These are phyloP conservation scores for Chaunax sp. DNA, from an alignment of 2,797 vertebrate genomes.

Conservation along the genomic window DNA sequence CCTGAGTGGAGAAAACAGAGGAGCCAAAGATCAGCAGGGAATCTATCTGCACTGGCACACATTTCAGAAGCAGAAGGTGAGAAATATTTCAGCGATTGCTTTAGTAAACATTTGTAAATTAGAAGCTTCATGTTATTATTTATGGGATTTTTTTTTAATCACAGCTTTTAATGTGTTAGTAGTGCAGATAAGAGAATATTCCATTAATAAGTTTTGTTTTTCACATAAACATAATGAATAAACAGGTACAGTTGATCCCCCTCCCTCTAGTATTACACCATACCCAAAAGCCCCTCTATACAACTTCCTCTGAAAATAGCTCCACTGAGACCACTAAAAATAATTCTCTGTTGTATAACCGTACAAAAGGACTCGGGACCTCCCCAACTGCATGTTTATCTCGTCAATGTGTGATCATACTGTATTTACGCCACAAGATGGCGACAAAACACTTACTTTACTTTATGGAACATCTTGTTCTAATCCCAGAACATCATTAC, in stretches of 20 bases:
- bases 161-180: too few species aligned
- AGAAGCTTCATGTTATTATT: neutral
- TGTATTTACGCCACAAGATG: slow-evolving; percentile 57
- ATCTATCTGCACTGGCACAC: slow-evolving; percentile 31
- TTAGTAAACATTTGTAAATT: neutral
- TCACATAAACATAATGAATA: neutral
- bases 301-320: slow-evolving; percentile 11
- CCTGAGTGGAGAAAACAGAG: slow-evolving; percentile 55
- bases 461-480: slow-evolving; percentile 40
- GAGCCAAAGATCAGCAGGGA: slow-evolving; percentile 58
- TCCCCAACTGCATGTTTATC: neutral
- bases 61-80: slow-evolving; percentile 20
- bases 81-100: slow-evolving; percentile 1
- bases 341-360: slow-evolving; percentile 54
- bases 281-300: slow-evolving; percentile 14
- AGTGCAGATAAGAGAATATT: too few species aligned
- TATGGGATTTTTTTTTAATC: neutral
- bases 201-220: too few species aligned
- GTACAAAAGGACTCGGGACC: slow-evolving; percentile 1
- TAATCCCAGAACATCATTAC: neutral
- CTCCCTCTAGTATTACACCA: neutral
- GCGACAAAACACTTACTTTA: slow-evolving; percentile 40
- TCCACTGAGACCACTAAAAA: slow-evolving; percentile 38
- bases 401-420: neutral
- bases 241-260: neutral